A percentile compares a stretch with the other conserved stretches of the same genome.
Conservation (phyloP, 2,797 vertebrate genomes). For the Alfaro cultratus region DNA sequence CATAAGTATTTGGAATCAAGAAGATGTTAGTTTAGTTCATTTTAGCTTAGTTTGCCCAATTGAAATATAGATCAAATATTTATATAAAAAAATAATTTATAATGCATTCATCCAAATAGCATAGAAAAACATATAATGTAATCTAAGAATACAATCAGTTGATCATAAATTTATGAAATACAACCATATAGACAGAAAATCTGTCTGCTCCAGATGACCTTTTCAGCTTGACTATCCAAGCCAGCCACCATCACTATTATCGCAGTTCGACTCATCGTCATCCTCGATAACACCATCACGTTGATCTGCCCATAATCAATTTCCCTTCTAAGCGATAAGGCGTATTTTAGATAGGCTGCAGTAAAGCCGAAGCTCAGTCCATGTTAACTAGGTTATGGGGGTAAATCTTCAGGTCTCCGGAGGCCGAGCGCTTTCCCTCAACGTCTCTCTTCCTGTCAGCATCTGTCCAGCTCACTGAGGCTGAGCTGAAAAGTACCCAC, state of each 20-base stretch:
- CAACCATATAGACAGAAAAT: no score
- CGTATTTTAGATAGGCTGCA: slow-evolving; percentile 57
- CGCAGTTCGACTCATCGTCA: slow-evolving; percentile 30
- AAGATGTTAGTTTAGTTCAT: background rate
- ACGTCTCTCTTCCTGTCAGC: slow-evolving; percentile 61
- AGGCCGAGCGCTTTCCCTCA: slow-evolving; percentile 57
- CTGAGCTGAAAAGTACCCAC: slow-evolving; percentile 70
- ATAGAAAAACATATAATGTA: no score
- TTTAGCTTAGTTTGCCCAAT: no score
- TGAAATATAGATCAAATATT: no score
- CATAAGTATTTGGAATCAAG: background rate
- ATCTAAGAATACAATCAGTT: no score
- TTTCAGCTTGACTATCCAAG: slow-evolving; percentile 6
- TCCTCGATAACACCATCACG: slow-evolving; percentile 50
- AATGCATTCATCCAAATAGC: no score
- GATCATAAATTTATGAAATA: no score
- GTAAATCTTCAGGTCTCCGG: slow-evolving; percentile 72
- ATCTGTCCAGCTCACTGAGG: slow-evolving; percentile 71
- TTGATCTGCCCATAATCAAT: slow-evolving; percentile 53
- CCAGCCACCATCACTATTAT: slow-evolving; percentile 28
- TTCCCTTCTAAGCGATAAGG: slow-evolving; percentile 54
- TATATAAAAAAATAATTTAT: no score
- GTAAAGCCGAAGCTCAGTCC: slow-evolving; percentile 58
- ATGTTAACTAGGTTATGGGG: slow-evolving; percentile 77
- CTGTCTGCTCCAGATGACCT: background rate